Percentiles rank a stretch among this genome's conserved stretches.
phyloP scores from a whole-genome alignment of 2,888 invertebrate species.

The Agonopterix subpropinquella region DNA sequence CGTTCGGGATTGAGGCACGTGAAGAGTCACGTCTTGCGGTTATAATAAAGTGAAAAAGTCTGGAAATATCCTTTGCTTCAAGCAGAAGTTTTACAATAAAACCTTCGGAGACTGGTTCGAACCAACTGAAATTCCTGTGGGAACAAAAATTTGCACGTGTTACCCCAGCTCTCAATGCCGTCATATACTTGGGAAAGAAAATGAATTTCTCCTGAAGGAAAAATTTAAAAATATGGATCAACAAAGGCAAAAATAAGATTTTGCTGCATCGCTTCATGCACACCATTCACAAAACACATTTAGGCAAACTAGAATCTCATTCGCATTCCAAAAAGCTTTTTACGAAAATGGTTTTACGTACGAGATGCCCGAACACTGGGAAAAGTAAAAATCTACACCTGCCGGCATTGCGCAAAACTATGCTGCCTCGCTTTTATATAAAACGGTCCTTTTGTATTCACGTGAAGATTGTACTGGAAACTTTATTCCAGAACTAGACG shows the following conservation, averaged over 20 bases:
- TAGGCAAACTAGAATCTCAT: constrained; percentile 5
- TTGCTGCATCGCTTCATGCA: not conserved
- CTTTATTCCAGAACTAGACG: not conserved
- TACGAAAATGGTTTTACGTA: constrained; percentile 6
- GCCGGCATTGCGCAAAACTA: constrained; percentile 6
- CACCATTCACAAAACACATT: not conserved
- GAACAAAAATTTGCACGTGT: too few relatives aligned
- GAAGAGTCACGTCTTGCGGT: not conserved
- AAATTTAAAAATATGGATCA: not conserved
- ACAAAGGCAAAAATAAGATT: not conserved
- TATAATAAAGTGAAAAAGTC: not conserved
- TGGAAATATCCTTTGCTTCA: not conserved
- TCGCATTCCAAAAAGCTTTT: constrained; percentile 7
- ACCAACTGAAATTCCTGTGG: too few relatives aligned
- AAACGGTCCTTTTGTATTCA: not conserved
- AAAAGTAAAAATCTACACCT: constrained; percentile 9
- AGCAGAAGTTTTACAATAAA: not conserved
- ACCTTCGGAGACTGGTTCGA: not conserved
- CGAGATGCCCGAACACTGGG: constrained; percentile 4
- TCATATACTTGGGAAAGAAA: too few relatives aligned
- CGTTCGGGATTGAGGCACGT: not conserved
- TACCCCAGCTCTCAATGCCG: too few relatives aligned
- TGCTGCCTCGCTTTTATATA: constrained; percentile 3
- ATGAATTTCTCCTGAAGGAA: too few relatives aligned
- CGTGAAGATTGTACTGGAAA: not conserved